Evolutionary conservation across 2,888 invertebrate species (phyloP).

Genomic region (Leucoma salicis): DNA sequence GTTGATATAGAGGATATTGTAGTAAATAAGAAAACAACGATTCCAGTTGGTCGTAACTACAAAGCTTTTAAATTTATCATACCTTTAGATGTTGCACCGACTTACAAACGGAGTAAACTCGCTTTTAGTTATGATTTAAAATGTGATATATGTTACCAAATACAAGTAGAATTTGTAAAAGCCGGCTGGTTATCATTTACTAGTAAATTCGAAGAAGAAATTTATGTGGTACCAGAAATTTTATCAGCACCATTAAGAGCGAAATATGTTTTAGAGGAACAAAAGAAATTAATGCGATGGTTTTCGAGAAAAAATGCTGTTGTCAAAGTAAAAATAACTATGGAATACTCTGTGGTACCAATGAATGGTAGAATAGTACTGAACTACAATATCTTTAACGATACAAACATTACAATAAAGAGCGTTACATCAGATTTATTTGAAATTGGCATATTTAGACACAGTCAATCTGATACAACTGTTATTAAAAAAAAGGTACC

Average conservation of each 20-base stretch:
- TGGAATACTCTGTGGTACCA: conserved; percentile 33
- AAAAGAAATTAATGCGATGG: conserved; percentile 37
- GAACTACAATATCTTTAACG: conserved; percentile 39
- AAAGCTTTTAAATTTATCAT: conserved; percentile 37
- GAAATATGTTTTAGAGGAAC: conserved; percentile 34
- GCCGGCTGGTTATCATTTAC: conserved; percentile 36
- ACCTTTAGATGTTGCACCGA: conserved; percentile 38
- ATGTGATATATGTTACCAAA: conserved; percentile 38
- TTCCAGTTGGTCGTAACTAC: conserved; percentile 33
- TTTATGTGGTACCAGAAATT: conserved; percentile 37
- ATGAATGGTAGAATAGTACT: conserved; percentile 36
- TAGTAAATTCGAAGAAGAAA: conserved; percentile 39
- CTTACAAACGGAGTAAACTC: conserved; percentile 21
- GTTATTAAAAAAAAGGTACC: conserved; percentile 15
- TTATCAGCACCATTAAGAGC: conserved; percentile 32
- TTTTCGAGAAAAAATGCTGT: conserved; percentile 35
- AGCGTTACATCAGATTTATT: conserved; percentile 36
- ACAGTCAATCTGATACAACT: conserved; percentile 17
- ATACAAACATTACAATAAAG: conserved; percentile 36
- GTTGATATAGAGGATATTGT: conserved; percentile 27
- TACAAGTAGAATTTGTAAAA: conserved; percentile 42
- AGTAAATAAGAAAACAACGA: conserved; percentile 15
- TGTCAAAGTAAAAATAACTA: conserved; percentile 37
- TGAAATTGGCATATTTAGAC: conserved; percentile 25
- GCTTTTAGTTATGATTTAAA: conserved; percentile 15